These are phyloP conservation scores for Augochlorella aurata DNA, from an alignment of 2,888 invertebrate genomes.

Conservation along the genomic window DNA sequence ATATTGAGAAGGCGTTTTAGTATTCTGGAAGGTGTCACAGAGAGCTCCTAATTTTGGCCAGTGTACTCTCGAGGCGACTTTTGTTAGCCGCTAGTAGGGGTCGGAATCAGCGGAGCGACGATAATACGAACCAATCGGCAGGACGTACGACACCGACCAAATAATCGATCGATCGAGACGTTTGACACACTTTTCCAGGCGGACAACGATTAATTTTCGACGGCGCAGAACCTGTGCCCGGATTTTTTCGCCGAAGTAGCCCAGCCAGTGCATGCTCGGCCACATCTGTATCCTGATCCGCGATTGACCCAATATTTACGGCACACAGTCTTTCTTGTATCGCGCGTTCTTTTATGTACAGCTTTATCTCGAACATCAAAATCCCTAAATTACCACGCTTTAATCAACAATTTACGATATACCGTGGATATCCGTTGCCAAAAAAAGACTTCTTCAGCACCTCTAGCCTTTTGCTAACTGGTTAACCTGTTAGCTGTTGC, in stretches of 20 bases:
- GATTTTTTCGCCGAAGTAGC: neutral
- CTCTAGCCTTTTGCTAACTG: too few species aligned
- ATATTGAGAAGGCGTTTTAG: neutral
- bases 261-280: neutral
- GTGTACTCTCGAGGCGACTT: neutral
- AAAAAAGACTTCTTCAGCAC: too few species aligned
- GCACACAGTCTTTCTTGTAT: neutral
- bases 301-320: neutral
- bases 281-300: neutral
- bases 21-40: neutral
- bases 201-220: slow-evolving; percentile 49
- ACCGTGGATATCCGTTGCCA: too few species aligned
- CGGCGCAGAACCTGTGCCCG: slow-evolving; percentile 19
- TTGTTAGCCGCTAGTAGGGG: neutral
- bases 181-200: slow-evolving; percentile 52
- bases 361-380: neutral
- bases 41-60: slow-evolving; percentile 4
- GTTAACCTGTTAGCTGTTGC: too few species aligned
- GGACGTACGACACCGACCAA: slow-evolving; percentile 28
- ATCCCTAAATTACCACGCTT: neutral
- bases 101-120: slow-evolving; percentile 17
- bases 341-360: neutral
- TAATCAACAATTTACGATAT: neutral
- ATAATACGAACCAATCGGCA: slow-evolving; percentile 46
- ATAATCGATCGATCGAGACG: slow-evolving; percentile 51